These are phyloP conservation scores for Xenopus laevis DNA, from an alignment of 2,113 vertebrate species.

Conservation along the genomic window DNA sequence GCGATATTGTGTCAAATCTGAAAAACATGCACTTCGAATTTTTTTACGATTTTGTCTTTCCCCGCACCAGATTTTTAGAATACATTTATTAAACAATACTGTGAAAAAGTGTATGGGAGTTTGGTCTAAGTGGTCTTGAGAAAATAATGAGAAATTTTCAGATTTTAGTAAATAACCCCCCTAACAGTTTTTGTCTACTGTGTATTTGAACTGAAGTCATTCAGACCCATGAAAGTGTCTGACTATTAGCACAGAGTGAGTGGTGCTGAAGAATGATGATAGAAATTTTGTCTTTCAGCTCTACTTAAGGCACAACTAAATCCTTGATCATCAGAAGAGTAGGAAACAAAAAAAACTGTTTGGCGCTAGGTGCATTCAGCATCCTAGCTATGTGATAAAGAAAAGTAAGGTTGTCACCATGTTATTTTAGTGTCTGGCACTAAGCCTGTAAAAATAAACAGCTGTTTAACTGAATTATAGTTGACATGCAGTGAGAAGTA, in stretches of 20 bases:
- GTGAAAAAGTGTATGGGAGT: too few relatives aligned
- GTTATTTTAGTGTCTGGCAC: slow-evolving; percentile 72
- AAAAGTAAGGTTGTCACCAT: slow-evolving; percentile 69
- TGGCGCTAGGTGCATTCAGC: slow-evolving; percentile 43
- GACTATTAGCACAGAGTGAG: neutral
- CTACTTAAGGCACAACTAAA: slow-evolving; percentile 34
- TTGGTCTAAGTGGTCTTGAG: too few relatives aligned
- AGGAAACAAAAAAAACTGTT: slow-evolving; percentile 23
- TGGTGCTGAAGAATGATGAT: slow-evolving; percentile 18
- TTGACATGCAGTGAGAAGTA: slow-evolving; percentile 65
- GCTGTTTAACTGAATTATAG: slow-evolving; percentile 79
- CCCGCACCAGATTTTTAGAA: too few relatives aligned
- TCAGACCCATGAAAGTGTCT: slow-evolving; percentile 25
- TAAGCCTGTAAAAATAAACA: slow-evolving; percentile 76
- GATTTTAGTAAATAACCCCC: too few relatives aligned
- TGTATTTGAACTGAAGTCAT: slow-evolving; percentile 33
- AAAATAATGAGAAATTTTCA: too few relatives aligned
- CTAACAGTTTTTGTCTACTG: neutral
- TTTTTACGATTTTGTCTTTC: too few relatives aligned
- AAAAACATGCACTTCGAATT: too few relatives aligned
- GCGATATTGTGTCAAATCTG: too few relatives aligned
- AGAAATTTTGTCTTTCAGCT: slow-evolving; percentile 35
- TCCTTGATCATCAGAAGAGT: slow-evolving; percentile 38
- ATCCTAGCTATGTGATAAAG: slow-evolving; percentile 61
- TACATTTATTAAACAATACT: too few relatives aligned